These are phyloP conservation scores for Acrobasis suavella DNA, from an alignment of 2,888 invertebrate genomes.

Conservation along the genomic window DNA sequence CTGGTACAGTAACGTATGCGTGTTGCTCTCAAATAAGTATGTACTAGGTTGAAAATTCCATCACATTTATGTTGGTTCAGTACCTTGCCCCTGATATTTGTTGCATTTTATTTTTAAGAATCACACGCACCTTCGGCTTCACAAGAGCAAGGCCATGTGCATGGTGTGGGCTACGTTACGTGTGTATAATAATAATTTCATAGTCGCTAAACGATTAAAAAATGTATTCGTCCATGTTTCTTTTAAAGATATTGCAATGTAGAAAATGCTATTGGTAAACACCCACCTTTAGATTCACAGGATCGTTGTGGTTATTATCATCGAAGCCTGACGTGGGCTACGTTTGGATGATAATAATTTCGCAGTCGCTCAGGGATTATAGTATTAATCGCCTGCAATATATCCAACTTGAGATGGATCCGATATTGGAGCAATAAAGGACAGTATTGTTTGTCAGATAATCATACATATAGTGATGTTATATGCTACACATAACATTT, in stretches of 20 bases:
- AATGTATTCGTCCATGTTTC: not conserved
- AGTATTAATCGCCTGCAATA: slow-evolving; percentile 4
- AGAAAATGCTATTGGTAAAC: not conserved
- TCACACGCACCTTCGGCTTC: not conserved
- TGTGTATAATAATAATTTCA: slow-evolving; percentile 8
- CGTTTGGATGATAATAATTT: slow-evolving; percentile 11
- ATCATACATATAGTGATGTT: too few relatives aligned
- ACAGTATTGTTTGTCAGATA: not conserved
- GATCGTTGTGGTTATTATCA: slow-evolving; percentile 20
- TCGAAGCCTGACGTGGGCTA: slow-evolving; percentile 8
- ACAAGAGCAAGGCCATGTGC: not conserved
- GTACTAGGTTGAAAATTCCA: too few relatives aligned
- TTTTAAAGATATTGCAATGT: too few relatives aligned
- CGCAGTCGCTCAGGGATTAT: slow-evolving; percentile 14
- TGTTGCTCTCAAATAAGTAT: too few relatives aligned
- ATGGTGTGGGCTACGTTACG: not conserved
- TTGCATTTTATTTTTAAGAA: not conserved
- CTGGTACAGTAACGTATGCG: too few relatives aligned
- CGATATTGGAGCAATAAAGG: slow-evolving; percentile 1
- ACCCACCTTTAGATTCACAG: not conserved
- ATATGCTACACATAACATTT: too few relatives aligned
- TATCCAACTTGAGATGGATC: slow-evolving; percentile 5
- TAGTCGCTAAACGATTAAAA: slow-evolving; percentile 10
- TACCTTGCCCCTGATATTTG: too few relatives aligned
- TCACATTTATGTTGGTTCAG: too few relatives aligned